Evolutionary conservation across 1,140 invertebrate species (phyloP), one percentile per base, ranked within the genome.

Genomic region (Drosophila mayri): DNA sequence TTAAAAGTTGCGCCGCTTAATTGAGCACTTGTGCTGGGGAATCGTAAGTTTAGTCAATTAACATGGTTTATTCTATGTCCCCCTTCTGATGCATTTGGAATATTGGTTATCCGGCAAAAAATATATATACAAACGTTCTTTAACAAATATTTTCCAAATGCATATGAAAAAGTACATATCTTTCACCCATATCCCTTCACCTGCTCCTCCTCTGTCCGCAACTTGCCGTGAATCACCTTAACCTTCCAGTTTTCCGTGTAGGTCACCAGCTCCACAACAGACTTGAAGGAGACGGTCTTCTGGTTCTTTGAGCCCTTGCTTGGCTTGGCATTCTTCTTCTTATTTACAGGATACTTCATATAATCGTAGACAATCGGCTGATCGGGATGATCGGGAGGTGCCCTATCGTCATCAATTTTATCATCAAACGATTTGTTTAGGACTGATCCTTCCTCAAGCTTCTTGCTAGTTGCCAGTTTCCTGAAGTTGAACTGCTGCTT

Each of bases 201-300:
- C 85, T 88, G 85, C 22, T 88, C 81, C 28, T 88, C 85, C 46
- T 88, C 85, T 9, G 70, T 61, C 16, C 65, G 77, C 40, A 88
- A 47, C 43, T 46, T 46, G n/a, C 63, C 50, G 43, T 85, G 41
- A 28, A 28, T 68, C 11, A 57, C 68, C 14, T 68, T 61, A 44
- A 76, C 66, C 38, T 84, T 76, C 77, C 81, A 85, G 47, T 81
- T 72, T 0, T 79, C 81, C 5, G 77, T 67, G 22, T 54, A 90
- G 16, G 86, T 62, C 3, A 85, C 66, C n/a, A 76, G 41, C n/a
- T 85, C 81, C 2, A 90, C 85, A 14, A 90, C 28, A 3, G 30
- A 22, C 35, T 85, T 88, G 16, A 88, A 88, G 20, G 70, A 40
- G 0, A 88, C 85, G 9, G 0, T 54, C 37, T 79, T 85, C 20